Base-by-base conservation (phyloP, 2,797 vertebrate species). In the Orestias chungarensis region DNA sequence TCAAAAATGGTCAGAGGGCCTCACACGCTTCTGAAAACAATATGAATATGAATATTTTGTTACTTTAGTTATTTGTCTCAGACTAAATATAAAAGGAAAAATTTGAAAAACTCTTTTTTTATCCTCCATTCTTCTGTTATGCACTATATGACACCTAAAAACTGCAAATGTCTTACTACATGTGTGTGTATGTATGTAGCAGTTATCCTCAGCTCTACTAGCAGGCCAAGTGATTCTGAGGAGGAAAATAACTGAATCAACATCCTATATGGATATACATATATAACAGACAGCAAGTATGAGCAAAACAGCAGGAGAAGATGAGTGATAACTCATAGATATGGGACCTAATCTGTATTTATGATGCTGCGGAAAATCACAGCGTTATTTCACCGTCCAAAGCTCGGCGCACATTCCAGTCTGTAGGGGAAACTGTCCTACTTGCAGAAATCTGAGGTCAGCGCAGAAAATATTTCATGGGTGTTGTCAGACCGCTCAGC, bases 371-470 rank as follows among this genome's bases (percentile, higher is more conserved):
- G 84, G 81, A 75, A 82, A 86, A 70, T 71, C 80, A 35, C 43
- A 66, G 76, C 84, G 83, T 86, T 80, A 81, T 83, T 75, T 82
- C 76, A 76, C 75, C 83, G 68, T 77, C 72, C 66, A 79, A 79
- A 88, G 84, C 86, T 82, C 23, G 52, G 54, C 44, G 52, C 64
- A 49, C 68, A 43, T 73, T 70, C 20, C 71, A 38, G 78, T 82
- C 85, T 66, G 80, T 59, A 82, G 76, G 86, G 78, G 86, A 90
- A 87, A 90, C 66, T 85, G 91, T 91, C 91, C 90, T 88, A 94
- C 83, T 93, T 94, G 91, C 90, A 93, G 86, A 93, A 92, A 93
- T 87, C 88, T 81, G 87, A 91, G 92, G 90, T 93, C 92, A 91
- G 92, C 33, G 47, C 83, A 61, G 85, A 68, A 86, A 85, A 93